phyloP scores from a whole-genome alignment of 2,113 vertebrate genomes.

The Nibea coibor region DNA sequence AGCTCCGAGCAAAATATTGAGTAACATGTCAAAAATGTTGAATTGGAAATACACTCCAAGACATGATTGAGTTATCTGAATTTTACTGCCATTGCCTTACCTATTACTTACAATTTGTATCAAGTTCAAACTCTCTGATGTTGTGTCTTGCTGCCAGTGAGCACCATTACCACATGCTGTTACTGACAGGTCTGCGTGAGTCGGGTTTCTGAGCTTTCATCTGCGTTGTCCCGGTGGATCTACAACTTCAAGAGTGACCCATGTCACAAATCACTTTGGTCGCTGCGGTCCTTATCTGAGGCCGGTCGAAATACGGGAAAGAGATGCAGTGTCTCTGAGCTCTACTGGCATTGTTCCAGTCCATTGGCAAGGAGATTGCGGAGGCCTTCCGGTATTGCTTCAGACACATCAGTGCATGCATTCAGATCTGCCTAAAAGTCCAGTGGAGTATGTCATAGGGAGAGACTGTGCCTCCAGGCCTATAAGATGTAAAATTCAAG shows the following conservation, averaged over 20 bases:
- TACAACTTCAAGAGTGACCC: slow-evolving; percentile 11
- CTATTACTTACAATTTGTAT: slow-evolving; percentile 16
- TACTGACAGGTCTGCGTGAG: slow-evolving; percentile 9
- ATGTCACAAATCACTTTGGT: slow-evolving; percentile 10
- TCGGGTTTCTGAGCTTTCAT: slow-evolving; percentile 10
- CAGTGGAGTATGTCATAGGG: slow-evolving; percentile 53
- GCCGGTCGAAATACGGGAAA: slow-evolving; percentile 32
- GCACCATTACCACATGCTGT: slow-evolving; percentile 8
- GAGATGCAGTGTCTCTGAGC: slow-evolving; percentile 35
- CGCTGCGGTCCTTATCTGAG: slow-evolving; percentile 43
- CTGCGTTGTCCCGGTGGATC: slow-evolving; percentile 28
- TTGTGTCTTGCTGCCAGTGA: slow-evolving; percentile 12
- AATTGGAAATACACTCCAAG: background rate
- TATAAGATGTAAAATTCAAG: slow-evolving; percentile 60
- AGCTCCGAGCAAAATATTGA: background rate
- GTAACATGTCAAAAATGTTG: background rate
- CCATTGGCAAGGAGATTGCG: slow-evolving; percentile 51
- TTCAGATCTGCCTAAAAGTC: slow-evolving; percentile 56
- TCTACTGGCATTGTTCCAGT: slow-evolving; percentile 60
- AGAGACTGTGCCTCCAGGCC: slow-evolving; percentile 40
- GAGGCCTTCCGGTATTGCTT: slow-evolving; percentile 58
- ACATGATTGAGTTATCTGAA: slow-evolving; percentile 11
- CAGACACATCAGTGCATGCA: slow-evolving; percentile 30
- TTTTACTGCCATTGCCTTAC: background rate
- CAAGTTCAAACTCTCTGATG: slow-evolving; percentile 30